Evolutionary conservation across 2,797 vertebrate genomes (phyloP), one percentile per base, ranked within the genome.

Genomic region (Anguilla marmorata): DNA sequence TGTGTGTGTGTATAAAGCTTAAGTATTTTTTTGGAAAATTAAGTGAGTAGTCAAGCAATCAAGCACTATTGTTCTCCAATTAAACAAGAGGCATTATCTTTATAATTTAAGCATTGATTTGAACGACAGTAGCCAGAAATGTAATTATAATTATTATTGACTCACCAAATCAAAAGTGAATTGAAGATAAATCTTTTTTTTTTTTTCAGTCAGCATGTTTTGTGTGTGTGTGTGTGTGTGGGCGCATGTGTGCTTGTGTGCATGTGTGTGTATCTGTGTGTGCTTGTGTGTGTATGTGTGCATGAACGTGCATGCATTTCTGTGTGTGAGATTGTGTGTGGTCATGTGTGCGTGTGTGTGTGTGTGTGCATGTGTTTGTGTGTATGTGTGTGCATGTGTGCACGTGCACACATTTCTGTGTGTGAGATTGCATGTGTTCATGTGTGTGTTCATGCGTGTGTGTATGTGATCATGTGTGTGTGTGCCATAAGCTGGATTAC

Each of bases 401-500:
- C 33, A 9, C 56, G 69, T 54, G 48, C 14, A 24, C 21, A 69
- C 56, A 69, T 79, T 37, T 33, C 30, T 88, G 87, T 76, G 52
- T 58, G 54, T 79, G 69, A 60, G 19, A 56, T 48, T 76, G 50
- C 16, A 24, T 33, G 86, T 56, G 86, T 79, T 48, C 19, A 24
- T 88, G 87, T 76, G 52, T 45, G 54, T 79, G 69, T 58, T 33
- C 45, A 69, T 63, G 85, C 45, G 33, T 48, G 27, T 30, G 66
- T 30, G 86, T 76, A 48, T 54, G 48, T 86, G 30, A 14, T 12
- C 27, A n/a, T 24, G 8, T 84, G 6, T 50, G 37, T 48, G 12
- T 82, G 84, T 41, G 52, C 14, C 12, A 4, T 12, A 37, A 8
- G 21, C 33, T 45, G 74, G 79, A 84, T 82, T 50, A 56, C 69